phyloP scores from a whole-genome alignment of 1,140 invertebrate species.

The Luehdorfia chinensis region DNA sequence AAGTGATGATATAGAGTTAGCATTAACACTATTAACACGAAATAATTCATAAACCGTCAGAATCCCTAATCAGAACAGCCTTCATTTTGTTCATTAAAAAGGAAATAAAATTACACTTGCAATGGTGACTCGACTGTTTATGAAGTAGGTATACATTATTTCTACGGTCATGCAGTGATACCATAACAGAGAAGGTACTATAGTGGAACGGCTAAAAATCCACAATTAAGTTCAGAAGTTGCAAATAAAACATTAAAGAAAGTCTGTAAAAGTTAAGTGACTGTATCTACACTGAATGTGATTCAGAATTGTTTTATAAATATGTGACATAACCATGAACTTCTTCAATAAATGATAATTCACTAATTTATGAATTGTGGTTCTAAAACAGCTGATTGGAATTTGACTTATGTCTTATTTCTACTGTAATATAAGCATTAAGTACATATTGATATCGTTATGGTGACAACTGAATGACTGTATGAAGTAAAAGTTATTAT shows the following conservation, averaged over 20 bases:
- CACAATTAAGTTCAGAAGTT: neutral
- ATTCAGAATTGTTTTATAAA: no score
- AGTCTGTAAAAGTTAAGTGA: no score
- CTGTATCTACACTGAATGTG: no score
- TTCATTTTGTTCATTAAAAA: neutral
- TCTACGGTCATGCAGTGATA: conserved; percentile 39
- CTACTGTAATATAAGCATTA: no score
- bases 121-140: conserved; percentile 60
- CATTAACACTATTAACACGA: conserved; percentile 72
- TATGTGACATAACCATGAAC: no score
- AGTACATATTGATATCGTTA: no score
- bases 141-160: conserved; percentile 53
- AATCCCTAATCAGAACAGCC: conserved; percentile 13
- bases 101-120: conserved; percentile 7
- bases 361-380: no score
- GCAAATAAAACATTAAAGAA: no score
- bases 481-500: conserved; percentile 13
- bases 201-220: neutral
- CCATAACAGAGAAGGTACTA: conserved; percentile 27
- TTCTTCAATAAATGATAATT: no score
- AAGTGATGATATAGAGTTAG: conserved; percentile 66
- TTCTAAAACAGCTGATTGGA: no score
- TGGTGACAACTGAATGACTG: conserved; percentile 23
- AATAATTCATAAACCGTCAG: conserved; percentile 59
- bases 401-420: no score